Conservation (phyloP, 1,140 invertebrate species). For the Maconellicoccus hirsutus region DNA sequence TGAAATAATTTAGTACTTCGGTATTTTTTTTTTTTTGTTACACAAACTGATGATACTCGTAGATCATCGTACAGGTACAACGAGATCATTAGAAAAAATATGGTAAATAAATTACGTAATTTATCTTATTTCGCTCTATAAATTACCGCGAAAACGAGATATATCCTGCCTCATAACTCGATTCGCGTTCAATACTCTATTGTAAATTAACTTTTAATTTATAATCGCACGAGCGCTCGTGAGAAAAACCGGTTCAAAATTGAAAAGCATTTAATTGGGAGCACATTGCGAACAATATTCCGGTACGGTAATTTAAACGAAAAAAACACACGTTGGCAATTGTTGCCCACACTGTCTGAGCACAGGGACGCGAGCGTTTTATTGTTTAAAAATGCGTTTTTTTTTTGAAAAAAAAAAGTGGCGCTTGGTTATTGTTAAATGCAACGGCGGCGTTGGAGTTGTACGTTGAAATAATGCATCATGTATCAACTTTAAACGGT, state of each 20-base stretch:
- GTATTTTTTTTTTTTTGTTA: too few relatives aligned
- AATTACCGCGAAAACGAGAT: neutral
- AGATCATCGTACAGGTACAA: neutral
- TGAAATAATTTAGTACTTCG: too few relatives aligned
- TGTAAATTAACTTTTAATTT: conserved; percentile 21
- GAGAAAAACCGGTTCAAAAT: conserved; percentile 22
- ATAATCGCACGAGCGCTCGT: conserved; percentile 21
- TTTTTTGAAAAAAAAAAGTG: neutral
- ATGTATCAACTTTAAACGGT: too few relatives aligned
- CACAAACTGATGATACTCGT: neutral
- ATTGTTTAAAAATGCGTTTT: neutral
- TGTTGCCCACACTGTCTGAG: neutral
- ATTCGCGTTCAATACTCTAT: conserved; percentile 14
- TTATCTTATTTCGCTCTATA: conserved; percentile 14
- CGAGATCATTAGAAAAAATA: conserved; percentile 5
- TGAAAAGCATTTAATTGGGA: conserved; percentile 20
- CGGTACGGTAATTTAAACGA: conserved; percentile 5
- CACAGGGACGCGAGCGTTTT: neutral
- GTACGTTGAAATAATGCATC: too few relatives aligned
- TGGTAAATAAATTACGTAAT: conserved; percentile 17
- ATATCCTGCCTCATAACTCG: conserved; percentile 1
- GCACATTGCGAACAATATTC: conserved; percentile 13
- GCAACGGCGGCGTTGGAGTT: neutral
- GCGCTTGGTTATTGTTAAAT: neutral
- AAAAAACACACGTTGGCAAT: neutral